Evolutionary conservation across 1,140 invertebrate genomes (phyloP), one percentile per base, ranked within the genome.

Genomic region (Drepana arcuata): DNA sequence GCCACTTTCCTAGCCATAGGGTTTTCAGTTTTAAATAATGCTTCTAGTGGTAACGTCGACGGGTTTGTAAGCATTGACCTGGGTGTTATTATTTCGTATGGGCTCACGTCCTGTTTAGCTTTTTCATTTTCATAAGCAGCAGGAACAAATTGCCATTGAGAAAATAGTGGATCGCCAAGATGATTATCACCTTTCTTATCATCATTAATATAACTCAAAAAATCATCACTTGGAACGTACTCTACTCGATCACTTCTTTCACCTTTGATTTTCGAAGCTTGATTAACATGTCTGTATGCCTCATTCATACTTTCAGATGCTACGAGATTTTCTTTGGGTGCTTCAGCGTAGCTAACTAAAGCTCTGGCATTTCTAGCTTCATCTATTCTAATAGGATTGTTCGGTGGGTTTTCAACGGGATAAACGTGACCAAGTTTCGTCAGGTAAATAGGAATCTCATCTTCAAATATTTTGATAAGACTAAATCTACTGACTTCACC

Each of bases 401-500:
- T 65, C 5, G 83, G 83, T 14, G 75, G 78, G 57, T 83, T 78
- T 41, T 77, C 79, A 24, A 81, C 78, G 2, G 83, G 83, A 54
- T 84, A 84, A n/a, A 83, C 65, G 36, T 81, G 80, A 11, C 80
- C 75, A 14, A 73, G 54, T 61, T 82, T 84, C 7, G 80, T 84
- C 11, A 84, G 50, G 66, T 84, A 84, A 37, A 83, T 82, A 13
- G 83, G 83, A 11, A 84, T 84, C 53, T 84, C 83, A 51, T 82
- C 79, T 71, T 85, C 86, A 9, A 89, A 85, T 31, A 89, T 80
- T 63, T 90, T 89, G 12, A 90, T 89, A 18, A 87, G 82, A 39
- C 87, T 89, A 32, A 86, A 86, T 49, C 88, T 79, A 63, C 86
- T 89, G 0, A 90, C 87, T 70, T 88, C 88, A 34, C 89, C 88